Base-by-base conservation (phyloP, 1,140 invertebrate genomes). In the Sycobia sp. region DNA sequence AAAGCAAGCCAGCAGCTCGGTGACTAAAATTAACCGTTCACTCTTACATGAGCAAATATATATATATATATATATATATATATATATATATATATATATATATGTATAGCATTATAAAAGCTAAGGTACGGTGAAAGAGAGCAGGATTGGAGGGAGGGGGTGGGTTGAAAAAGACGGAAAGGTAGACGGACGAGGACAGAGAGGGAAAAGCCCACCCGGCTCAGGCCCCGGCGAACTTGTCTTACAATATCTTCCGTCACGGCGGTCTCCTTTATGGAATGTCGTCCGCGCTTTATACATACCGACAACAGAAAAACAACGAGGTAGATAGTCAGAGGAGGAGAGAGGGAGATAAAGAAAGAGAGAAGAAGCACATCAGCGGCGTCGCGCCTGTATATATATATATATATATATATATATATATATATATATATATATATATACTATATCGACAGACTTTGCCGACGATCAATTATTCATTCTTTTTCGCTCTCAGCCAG, bases 221-320 rank as follows among this genome's bases (percentile, higher is more conserved):
- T 71, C 68, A 73, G 69, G 72, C 32, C 29, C 34, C 23, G 4
- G 72, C 65, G 72, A 73, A 77, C 74, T 76, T 78, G 77, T 77
- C 73, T 70, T 77, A 78, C 77, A 77, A 78, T 76, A 77, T 77
- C 75, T 79, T 77, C 77, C 75, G 75, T 77, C 77, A 77, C 74
- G 77, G 77, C 77, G 77, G 77, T 68, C 74, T 73, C 76, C 74
- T 79, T 79, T 79, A 78, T 76, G 73, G 76, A 76, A 77, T 77
- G 49, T 56, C 43, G 18, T 62, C 50, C 72, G 75, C 74, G 70
- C 76, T 64, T 67, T 71, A 73, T 74, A 71, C 69, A 68, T 67
- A 76, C 71, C 73, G 75, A 76, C 74, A 66, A 70, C 63, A 32
- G 29, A 65, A 65, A 63, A 62, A 57, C 66, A 65, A 54, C n/a